A percentile compares a stretch with the other conserved stretches of the same genome.
Conservation (phyloP, 2,888 invertebrate species). For the Lucinisca nassula region DNA sequence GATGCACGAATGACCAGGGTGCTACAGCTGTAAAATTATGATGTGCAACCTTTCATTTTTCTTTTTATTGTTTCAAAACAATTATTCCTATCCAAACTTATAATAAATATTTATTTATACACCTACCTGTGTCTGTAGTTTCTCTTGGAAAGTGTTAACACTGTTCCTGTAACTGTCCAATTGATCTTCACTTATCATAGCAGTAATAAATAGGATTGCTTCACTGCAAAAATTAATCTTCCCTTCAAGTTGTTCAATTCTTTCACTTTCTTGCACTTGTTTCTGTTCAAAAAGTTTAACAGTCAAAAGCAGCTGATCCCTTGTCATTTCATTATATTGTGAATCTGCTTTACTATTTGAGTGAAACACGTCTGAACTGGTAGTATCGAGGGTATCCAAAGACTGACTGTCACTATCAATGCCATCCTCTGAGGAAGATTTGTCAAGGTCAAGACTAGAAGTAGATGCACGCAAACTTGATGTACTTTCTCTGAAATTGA, state of each 20-base stretch:
- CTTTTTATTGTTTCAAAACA: no score
- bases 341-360: slow-evolving; percentile 27
- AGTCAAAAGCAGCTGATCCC: slow-evolving; percentile 60
- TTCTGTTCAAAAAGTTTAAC: slow-evolving; percentile 61
- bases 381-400: slow-evolving; percentile 37
- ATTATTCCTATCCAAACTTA: no score
- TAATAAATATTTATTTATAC: no score
- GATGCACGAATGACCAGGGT: no score
- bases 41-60: no score
- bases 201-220: slow-evolving; percentile 36
- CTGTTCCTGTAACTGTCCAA: slow-evolving; percentile 46
- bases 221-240: slow-evolving; percentile 30
- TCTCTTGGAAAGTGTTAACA: slow-evolving; percentile 48
- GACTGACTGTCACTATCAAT: slow-evolving; percentile 55
- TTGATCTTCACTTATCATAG: slow-evolving; percentile 46
- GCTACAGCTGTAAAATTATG: no score
- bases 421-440: slow-evolving; percentile 60
- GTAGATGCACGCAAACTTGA: slow-evolving; percentile 55
- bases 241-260: slow-evolving; percentile 28
- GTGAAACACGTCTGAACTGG: slow-evolving; percentile 50
- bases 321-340: slow-evolving; percentile 56
- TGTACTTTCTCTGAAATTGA: slow-evolving; percentile 40
- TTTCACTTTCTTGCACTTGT: slow-evolving; percentile 49
- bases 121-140: slow-evolving; percentile 43
- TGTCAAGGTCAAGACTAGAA: slow-evolving; percentile 64